These are phyloP conservation scores for Pocillopora verrucosa DNA, from an alignment of 64 coral and sea anemone genomes.

Conservation along the genomic window DNA sequence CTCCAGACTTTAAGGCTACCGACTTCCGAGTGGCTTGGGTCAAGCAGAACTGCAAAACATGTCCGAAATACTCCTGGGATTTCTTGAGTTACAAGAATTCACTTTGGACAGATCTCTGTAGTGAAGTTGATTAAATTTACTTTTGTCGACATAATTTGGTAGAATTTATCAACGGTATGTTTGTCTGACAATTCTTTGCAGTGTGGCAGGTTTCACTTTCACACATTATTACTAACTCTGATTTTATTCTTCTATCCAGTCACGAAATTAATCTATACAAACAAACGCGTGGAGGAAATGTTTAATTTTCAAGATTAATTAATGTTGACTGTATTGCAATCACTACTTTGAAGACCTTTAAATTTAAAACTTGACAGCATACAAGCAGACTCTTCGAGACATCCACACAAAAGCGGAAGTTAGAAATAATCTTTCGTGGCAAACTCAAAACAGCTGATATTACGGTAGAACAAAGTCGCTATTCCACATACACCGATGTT, in stretches of 20 bases:
- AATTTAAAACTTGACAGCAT: neutral
- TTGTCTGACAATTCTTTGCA: too few relatives aligned
- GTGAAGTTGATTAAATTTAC: too few relatives aligned
- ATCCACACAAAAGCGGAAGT: neutral
- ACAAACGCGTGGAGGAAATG: neutral
- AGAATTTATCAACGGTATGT: too few relatives aligned
- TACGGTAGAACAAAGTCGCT: neutral
- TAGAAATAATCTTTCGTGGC: neutral
- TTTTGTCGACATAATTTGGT: too few relatives aligned
- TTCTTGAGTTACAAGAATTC: neutral
- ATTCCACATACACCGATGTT: neutral
- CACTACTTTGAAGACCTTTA: neutral
- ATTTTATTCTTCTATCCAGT: too few relatives aligned
- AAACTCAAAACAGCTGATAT: neutral
- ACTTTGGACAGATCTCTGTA: neutral
- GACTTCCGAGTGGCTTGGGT: conserved; percentile 23
- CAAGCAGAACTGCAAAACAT: conserved; percentile 3
- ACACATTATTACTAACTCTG: too few relatives aligned
- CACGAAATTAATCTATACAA: neutral
- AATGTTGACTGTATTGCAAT: neutral
- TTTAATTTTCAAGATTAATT: neutral
- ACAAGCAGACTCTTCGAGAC: neutral
- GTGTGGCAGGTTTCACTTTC: too few relatives aligned
- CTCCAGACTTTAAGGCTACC: neutral
- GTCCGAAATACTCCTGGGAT: neutral